Percentiles rank a stretch among this genome's conserved stretches.
phyloP scores from a whole-genome alignment of 2,888 invertebrate species.

The Monopis laevigella region DNA sequence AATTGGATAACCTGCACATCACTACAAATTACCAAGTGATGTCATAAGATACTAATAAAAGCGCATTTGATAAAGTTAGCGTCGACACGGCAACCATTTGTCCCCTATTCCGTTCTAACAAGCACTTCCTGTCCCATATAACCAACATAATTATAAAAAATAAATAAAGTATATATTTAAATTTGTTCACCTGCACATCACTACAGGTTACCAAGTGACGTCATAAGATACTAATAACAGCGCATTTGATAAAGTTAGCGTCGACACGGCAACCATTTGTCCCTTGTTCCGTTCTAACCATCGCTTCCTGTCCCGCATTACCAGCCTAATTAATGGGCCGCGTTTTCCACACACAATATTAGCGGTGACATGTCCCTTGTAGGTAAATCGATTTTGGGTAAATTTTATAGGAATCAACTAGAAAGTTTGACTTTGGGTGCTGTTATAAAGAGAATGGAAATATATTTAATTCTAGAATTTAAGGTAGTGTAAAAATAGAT shows the following conservation, averaged over 20 bases:
- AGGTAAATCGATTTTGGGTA: no score
- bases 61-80: slow-evolving; percentile 21
- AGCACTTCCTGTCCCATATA: slow-evolving; percentile 15
- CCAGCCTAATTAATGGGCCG: slow-evolving; percentile 13
- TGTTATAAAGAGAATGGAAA: no score
- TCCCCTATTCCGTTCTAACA: slow-evolving; percentile 21
- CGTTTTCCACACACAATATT: slow-evolving; percentile 4
- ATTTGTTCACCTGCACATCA: no score
- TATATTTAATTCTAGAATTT: no score
- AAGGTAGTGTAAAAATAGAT: no score
- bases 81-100: slow-evolving; percentile 20
- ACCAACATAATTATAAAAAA: slow-evolving; percentile 14
- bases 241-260: slow-evolving; percentile 21
- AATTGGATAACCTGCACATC: no score
- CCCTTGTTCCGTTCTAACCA: slow-evolving; percentile 21
- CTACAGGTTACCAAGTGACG: slow-evolving; percentile 2
- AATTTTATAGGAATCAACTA: no score
- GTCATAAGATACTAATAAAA: slow-evolving; percentile 10
- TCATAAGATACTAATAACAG: slow-evolving; percentile 11
- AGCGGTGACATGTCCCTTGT: no score
- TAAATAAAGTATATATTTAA: no score
- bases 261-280: slow-evolving; percentile 20
- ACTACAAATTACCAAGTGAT: neutral
- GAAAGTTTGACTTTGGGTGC: no score
- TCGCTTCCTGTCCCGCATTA: slow-evolving; percentile 14